These are phyloP conservation scores for Archips crataeganus DNA, from an alignment of 2,888 invertebrate species.

Conservation along the genomic window DNA sequence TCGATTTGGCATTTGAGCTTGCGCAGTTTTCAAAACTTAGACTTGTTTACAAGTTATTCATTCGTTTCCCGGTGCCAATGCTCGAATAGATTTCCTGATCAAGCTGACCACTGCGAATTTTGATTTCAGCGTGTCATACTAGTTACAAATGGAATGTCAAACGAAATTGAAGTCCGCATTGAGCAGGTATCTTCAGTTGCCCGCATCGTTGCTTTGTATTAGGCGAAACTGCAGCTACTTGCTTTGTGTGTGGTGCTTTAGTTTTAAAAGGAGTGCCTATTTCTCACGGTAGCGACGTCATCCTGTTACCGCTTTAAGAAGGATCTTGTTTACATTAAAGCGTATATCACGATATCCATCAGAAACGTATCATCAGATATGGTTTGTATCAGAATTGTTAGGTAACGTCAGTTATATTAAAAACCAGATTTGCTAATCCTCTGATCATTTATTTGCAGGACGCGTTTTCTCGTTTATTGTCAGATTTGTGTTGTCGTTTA, in stretches of 20 bases:
- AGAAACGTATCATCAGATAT: too few species aligned
- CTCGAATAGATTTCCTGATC: neutral
- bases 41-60: too few species aligned
- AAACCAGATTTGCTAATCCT: too few species aligned
- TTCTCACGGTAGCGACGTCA: neutral
- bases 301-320: neutral
- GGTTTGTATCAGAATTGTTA: too few species aligned
- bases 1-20: too few species aligned
- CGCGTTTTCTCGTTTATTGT: too few species aligned
- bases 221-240: neutral
- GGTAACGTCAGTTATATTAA: too few species aligned
- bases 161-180: neutral
- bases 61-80: neutral
- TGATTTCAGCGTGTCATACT: neutral
- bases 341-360: too few species aligned
- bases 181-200: neutral
- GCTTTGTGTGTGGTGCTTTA: neutral
- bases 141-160: conserved; percentile 1
- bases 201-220: neutral
- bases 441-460: too few species aligned
- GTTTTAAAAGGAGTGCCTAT: neutral
- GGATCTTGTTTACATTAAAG: neutral
- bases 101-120: conserved; percentile 1
- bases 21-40: too few species aligned
- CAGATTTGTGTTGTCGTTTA: too few species aligned